Evolutionary conservation across 1,140 invertebrate species (phyloP).

Genomic region (Conopomorpha cramerella): DNA sequence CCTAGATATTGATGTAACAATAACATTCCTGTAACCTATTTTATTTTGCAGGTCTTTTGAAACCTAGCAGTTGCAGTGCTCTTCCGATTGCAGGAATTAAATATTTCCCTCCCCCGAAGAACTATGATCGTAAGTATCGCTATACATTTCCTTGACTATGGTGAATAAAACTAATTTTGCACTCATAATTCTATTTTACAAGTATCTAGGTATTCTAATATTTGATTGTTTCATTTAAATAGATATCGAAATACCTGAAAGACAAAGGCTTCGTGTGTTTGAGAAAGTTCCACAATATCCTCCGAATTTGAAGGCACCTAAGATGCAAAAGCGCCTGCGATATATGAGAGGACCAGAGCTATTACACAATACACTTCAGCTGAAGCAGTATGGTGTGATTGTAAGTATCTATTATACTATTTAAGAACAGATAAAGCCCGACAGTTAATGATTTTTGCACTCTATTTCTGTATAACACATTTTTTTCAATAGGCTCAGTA

Average conservation of each 20-base stretch:
- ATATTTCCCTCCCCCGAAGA: conserved; percentile 63
- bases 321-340: conserved; percentile 80
- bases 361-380: conserved; percentile 81
- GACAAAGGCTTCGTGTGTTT: conserved; percentile 67
- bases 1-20: too few species aligned
- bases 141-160: conserved; percentile 3
- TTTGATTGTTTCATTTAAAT: conserved; percentile 7
- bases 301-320: conserved; percentile 69
- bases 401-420: conserved; percentile 63
- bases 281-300: conserved; percentile 76
- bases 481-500: too few species aligned
- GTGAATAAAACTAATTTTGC: conserved; percentile 5
- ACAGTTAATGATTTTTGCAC: background rate
- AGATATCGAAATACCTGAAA: conserved; percentile 78
- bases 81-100: conserved; percentile 61
- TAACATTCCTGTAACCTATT: too few species aligned
- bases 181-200: background rate
- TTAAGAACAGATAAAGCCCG: too few species aligned
- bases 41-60: conserved; percentile 33
- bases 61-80: conserved; percentile 26
- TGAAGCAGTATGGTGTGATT: conserved; percentile 90
- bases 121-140: conserved; percentile 62
- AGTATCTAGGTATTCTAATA: background rate
- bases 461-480: too few species aligned
- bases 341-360: conserved; percentile 89